Base-by-base conservation (phyloP, 1,140 invertebrate species). In the Nasonia longicornis region DNA sequence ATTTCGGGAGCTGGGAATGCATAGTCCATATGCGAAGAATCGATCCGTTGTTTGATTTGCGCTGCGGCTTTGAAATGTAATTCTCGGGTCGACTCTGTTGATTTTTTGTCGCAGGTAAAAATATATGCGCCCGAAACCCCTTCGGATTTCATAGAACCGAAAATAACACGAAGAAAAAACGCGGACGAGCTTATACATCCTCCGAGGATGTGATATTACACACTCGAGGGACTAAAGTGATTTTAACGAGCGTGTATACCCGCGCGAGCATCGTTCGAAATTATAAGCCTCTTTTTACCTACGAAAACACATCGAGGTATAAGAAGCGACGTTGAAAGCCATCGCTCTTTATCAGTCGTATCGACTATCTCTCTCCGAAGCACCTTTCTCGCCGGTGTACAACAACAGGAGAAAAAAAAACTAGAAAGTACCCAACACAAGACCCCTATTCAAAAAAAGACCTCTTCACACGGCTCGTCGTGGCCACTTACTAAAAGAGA, bases 11-110 rank as follows among this genome's bases (percentile, higher is more conserved):
- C 52, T 58, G 7, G 45, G 45, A 48, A 48, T 48, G 45, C 45
- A 48, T 16, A 16, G 45, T 14, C 42, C 8, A 42, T 0, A 42
- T 42, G 26, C 26, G 10, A 10, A 42, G 20, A 22, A 16, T 3
- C n/a, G n/a, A 66, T 76, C 38, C 64, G 8, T 20, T 35, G 8
- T 58, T 76, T 76, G 58, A 63, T 75, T 75, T 76, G 16, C 52
- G 16, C n/a, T 52, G 26, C 1, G 12, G 48, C 48, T 52, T 58
- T 58, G 16, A 58, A 58, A n/a, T n/a, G 20, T n/a, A n/a, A 58
- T 58, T 58, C 52, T n/a, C 3, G 16, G 52, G 52, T 1, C 26
- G 6, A n/a, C 14, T n/a, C 14, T n/a, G 52, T 58, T 58, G 20
- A 20, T 58, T 58, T 58, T 58, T 58, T 58, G 16, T 20, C 52